Conservation (phyloP, 2,797 vertebrate species). For the Aphelocoma californica region DNA sequence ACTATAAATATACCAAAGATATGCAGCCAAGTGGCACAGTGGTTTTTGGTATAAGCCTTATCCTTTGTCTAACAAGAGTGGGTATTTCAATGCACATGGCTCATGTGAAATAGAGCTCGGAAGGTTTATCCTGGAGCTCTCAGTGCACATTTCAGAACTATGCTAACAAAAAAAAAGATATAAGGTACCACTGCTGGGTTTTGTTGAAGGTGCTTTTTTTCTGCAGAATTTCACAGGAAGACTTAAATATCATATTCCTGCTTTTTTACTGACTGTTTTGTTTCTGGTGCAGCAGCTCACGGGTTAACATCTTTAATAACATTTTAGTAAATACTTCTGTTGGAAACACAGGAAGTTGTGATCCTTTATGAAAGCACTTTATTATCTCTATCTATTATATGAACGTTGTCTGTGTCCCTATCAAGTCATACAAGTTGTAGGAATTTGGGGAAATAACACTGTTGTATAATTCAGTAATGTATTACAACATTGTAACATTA, state of each 20-base stretch:
- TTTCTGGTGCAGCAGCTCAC: neutral
- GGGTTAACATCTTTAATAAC: neutral
- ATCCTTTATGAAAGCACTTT: slow-evolving; percentile 33
- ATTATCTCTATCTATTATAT: neutral
- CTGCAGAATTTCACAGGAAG: neutral
- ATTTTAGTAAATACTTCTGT: neutral
- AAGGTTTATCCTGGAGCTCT: neutral
- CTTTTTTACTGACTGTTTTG: neutral
- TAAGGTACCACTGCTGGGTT: neutral
- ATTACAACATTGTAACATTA: neutral
- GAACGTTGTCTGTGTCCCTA: neutral
- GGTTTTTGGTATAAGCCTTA: slow-evolving; percentile 50
- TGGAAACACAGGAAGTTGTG: slow-evolving; percentile 8
- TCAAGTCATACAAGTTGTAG: neutral
- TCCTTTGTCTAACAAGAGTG: neutral
- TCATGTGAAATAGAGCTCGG: neutral
- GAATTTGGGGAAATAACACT: neutral
- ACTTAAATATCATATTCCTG: neutral
- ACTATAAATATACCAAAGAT: slow-evolving; percentile 66
- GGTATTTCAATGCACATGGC: neutral
- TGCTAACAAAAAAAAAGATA: neutral
- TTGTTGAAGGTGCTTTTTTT: neutral
- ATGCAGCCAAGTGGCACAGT: slow-evolving; percentile 1
- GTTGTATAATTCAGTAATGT: neutral
- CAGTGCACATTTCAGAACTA: neutral